Conservation (phyloP, 2,797 vertebrate species). For the Gallinago nigripennis region DNA sequence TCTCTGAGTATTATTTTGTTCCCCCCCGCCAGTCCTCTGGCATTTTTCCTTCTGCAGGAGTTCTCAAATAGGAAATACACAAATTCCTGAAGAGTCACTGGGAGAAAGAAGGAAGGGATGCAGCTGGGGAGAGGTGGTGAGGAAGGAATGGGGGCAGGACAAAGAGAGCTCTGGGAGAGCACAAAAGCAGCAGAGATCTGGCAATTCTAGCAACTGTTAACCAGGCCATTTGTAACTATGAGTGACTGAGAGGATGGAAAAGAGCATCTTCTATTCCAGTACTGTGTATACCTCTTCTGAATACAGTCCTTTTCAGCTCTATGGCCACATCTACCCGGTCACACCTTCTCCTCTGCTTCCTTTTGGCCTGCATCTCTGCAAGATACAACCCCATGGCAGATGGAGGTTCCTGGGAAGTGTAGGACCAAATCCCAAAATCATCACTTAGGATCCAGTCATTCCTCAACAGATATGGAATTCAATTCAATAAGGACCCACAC, state of each 20-base stretch:
- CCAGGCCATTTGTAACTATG: background rate
- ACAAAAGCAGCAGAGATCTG: rapidly evolving
- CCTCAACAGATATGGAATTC: background rate
- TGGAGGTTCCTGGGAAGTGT: background rate
- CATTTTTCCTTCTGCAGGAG: background rate
- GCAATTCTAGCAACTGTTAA: background rate
- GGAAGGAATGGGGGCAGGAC: background rate
- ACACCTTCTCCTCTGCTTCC: background rate
- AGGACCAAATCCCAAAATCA: background rate
- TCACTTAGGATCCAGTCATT: background rate
- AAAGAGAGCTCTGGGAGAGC: background rate
- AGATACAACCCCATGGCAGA: rapidly evolving
- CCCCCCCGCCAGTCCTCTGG: background rate
- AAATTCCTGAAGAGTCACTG: background rate
- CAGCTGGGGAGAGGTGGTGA: background rate
- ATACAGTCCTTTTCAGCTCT: background rate
- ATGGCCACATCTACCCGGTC: background rate
- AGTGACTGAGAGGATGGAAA: background rate
- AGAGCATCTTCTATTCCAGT: background rate
- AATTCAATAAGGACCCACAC: background rate
- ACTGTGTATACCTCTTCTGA: background rate
- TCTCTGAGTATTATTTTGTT: background rate
- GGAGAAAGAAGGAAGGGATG: background rate
- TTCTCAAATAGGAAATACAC: background rate
- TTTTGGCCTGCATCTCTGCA: background rate